phyloP scores from a whole-genome alignment of 2,113 vertebrate genomes.

The Notechis scutatus region DNA sequence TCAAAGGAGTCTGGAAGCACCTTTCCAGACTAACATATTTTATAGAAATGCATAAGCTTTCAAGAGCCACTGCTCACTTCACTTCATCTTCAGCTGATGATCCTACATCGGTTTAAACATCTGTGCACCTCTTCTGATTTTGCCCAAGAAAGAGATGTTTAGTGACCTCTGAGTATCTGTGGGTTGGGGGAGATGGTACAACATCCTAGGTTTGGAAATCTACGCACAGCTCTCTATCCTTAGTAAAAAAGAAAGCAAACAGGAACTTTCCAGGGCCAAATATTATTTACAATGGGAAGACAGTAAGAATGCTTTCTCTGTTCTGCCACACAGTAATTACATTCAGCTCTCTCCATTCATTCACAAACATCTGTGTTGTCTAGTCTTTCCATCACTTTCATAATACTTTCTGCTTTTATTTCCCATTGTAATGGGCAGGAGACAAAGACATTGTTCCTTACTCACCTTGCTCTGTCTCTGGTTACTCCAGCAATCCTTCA shows the following conservation, averaged over 20 bases:
- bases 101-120: background rate
- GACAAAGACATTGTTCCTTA: background rate
- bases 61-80: background rate
- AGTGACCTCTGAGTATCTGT: background rate
- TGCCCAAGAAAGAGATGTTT: background rate
- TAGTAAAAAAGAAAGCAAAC: background rate
- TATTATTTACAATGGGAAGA: background rate
- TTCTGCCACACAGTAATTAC: background rate
- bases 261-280: background rate
- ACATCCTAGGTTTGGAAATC: background rate
- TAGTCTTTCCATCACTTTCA: background rate
- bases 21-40: background rate
- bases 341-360: background rate
- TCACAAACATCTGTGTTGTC: background rate
- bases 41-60: background rate
- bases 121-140: background rate
- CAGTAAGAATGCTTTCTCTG: background rate
- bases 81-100: background rate
- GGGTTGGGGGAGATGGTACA: background rate
- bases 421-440: background rate
- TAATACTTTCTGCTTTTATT: background rate
- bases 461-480: constrained; percentile 26
- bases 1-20: background rate
- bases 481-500: background rate
- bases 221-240: background rate